Conservation (phyloP, 2,113 vertebrate species). For the Triplophysa siluroides region DNA sequence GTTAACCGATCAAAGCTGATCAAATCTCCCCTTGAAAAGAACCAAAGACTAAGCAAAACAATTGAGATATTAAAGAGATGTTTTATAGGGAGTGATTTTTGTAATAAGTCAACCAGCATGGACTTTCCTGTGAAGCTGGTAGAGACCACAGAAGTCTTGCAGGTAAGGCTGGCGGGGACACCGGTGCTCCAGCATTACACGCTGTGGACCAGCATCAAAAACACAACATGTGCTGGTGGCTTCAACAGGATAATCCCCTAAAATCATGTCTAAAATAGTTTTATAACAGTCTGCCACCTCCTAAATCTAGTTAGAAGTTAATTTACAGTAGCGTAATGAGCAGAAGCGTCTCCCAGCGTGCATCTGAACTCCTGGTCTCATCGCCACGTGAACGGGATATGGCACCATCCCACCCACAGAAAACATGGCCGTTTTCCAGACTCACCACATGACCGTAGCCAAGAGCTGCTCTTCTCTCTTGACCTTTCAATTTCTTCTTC, state of each 20-base stretch:
- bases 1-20: not conserved
- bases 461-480: conserved; percentile 14
- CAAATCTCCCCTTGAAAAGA: not conserved
- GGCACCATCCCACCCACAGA: not conserved
- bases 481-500: not conserved
- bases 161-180: too few relatives aligned
- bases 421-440: conserved; percentile 25
- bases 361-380: conserved; percentile 18
- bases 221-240: not conserved
- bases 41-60: too few relatives aligned
- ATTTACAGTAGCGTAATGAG: conserved; percentile 24
- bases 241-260: not conserved
- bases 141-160: too few relatives aligned
- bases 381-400: conserved; percentile 3
- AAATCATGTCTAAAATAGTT: not conserved
- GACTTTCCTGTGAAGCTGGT: too few relatives aligned
- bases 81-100: too few relatives aligned
- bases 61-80: too few relatives aligned
- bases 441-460: conserved; percentile 20
- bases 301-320: conserved; percentile 7
- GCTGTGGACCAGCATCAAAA: not conserved
- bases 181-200: too few relatives aligned
- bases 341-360: conserved; percentile 3
- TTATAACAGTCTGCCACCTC: not conserved
- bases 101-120: too few relatives aligned